Base-by-base conservation (phyloP, 92 coral and sea anemone species). In the Virgularia gustaviana region DNA sequence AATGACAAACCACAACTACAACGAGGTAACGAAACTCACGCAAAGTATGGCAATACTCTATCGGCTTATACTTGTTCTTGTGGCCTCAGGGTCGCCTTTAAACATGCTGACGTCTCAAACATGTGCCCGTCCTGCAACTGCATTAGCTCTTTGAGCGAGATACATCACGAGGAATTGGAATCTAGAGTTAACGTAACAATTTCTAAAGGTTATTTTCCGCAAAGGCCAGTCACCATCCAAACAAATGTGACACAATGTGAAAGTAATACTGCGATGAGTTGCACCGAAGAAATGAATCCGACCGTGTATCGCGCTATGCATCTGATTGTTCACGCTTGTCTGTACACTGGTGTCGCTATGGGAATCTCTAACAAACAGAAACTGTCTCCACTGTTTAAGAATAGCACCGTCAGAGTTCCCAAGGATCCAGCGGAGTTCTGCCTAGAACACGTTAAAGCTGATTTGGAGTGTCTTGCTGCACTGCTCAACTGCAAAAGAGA, bases 261-360 rank as follows among this genome's bases (percentile, higher is more conserved):
- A 35, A 42, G 20, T 34, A 31, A 47, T 60, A 42, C 11, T 57
- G 62, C 49, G 78, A 78, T 9, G 27, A 47, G 37, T 34, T 60
- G 66, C 11, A 60, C 66, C 28, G 66, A 33, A 2, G 37, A 62
- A 22, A 35, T 91, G 16, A 42, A 71, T 24, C 90, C 96, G 15
- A 81, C 55, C 1, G 97, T 85, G 49, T 88, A 85, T 65, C 96
- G 97, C 18, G 60, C 85, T 25, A 70, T 91, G 9, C 96, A 91
- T 79, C 75, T 91, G 49, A 70, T 89, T 24, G 89, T 88, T 3
- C 88, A 84, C 58, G 70, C 88, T 44, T 86, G 88, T 5, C 80
- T 88, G 31, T 82, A 83, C 25, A 88, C 83, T 4, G 97, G 97
- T 38, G 65, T 35, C 39, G 75, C 96, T 36, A 70, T 83, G 23